Base-by-base conservation (phyloP, 2,113 vertebrate species). In the Hepsetus odoe region DNA sequence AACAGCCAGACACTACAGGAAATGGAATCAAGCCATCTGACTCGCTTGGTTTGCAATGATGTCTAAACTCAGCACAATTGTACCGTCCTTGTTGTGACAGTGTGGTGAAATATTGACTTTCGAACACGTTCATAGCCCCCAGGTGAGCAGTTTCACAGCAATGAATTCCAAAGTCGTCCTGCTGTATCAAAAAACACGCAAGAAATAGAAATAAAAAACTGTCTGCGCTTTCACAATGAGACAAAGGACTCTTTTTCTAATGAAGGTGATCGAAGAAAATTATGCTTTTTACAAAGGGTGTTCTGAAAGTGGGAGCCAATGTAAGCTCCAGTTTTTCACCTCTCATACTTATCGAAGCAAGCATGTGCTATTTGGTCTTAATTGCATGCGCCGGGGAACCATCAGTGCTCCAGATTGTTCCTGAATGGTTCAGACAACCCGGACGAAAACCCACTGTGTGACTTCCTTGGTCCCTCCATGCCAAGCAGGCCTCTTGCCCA, bases 41-140 rank as follows among this genome's bases (percentile, higher is more conserved):
- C 30, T 20, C 32, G 0, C 44, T 49, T 26, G 32, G 61, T 16
- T 65, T 75, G n/a, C 22, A 65, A 35, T 46, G 56, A 51, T 35
- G 42, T 33, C 61, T 65, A 53, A 33, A 38, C 33, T 65, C 61
- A 38, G 61, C 12, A 22, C 65, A 66, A 76, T 18, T 5, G 46
- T 51, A 38, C 22, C 14, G 6, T 66, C 2, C 10, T 38, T 65
- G 73, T 65, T 66, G 51, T 65, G 44, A 26, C 10, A 26, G 14
- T 55, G 44, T 18, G 49, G 30, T 20, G 20, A 49, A 74, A 74
- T 62, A 61, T 32, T 74, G 58, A 74, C 56, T 74, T 16, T 40
- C 18, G n/a, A 30, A 65, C 13, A 75, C 61, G 11, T 24, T 51
- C n/a, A 26, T 18, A 66, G 22, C 64, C 62, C 32, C 49, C 5